A percentile compares a stretch with the other conserved stretches of the same genome.
phyloP scores from a whole-genome alignment of 2,113 vertebrate genomes.

The Ariopsis seemanni region DNA sequence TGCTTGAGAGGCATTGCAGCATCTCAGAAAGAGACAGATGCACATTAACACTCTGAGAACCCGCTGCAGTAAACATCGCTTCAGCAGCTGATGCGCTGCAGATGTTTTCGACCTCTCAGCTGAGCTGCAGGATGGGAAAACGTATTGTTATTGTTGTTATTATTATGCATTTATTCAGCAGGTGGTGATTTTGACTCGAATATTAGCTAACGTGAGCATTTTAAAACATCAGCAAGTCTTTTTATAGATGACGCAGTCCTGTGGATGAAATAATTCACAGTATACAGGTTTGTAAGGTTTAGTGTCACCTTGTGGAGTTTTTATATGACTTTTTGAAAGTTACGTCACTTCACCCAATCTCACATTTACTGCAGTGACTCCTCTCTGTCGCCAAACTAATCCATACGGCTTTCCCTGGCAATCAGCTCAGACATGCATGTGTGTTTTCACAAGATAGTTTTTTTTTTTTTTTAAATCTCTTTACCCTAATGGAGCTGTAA shows the following conservation, averaged over 20 bases:
- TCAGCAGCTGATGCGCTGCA: background rate
- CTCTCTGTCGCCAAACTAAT: background rate
- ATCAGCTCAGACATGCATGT: background rate
- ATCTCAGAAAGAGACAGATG: background rate
- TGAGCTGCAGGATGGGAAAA: background rate
- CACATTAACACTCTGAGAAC: background rate
- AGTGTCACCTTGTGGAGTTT: background rate
- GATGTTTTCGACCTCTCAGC: background rate
- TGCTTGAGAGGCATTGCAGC: background rate
- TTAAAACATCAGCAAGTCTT: background rate
- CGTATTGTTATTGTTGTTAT: background rate
- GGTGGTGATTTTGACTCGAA: background rate
- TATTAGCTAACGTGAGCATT: background rate
- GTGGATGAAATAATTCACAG: background rate
- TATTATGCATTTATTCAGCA: background rate
- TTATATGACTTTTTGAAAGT: background rate
- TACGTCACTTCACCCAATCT: background rate
- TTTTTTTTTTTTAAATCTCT: background rate
- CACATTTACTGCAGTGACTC: background rate
- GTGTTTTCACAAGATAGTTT: background rate
- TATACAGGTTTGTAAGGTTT: background rate
- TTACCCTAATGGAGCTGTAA: constrained; percentile 7
- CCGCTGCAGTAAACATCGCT: background rate
- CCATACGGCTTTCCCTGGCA: background rate
- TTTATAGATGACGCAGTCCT: background rate